Conservation (phyloP, 2,113 vertebrate genomes). For the Sarotherodon lohbergeri region DNA sequence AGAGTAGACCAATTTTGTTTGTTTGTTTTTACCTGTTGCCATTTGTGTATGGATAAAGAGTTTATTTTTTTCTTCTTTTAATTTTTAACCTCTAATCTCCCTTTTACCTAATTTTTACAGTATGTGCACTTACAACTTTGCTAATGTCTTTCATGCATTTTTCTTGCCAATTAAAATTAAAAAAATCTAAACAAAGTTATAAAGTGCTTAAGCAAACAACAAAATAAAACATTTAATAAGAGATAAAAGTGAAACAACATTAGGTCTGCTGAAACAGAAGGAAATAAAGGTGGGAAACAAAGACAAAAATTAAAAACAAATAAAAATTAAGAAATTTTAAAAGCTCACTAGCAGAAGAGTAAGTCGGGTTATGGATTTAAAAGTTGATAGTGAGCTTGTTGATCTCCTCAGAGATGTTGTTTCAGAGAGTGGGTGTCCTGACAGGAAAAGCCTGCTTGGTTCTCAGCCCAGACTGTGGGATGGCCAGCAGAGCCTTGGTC, state of each 20-base stretch:
- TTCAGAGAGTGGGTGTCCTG: background rate
- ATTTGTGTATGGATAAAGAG: background rate
- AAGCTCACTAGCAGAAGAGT: background rate
- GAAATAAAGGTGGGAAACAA: too few relatives aligned
- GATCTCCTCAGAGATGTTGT: background rate
- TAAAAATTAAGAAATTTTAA: background rate
- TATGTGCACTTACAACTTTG: background rate
- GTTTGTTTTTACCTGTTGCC: background rate
- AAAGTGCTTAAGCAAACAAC: background rate
- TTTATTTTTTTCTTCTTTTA: fast-evolving
- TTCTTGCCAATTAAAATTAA: background rate
- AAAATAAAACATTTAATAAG: background rate
- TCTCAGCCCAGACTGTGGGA: background rate
- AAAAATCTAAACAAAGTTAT: background rate
- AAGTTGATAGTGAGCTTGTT: background rate
- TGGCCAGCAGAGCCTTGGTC: background rate
- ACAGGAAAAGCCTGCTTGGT: background rate
- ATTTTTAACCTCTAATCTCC: background rate
- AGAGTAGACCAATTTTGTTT: fast-evolving
- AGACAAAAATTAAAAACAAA: fast-evolving
- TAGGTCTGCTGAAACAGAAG: too few relatives aligned
- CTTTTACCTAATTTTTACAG: background rate
- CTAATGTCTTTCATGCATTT: background rate
- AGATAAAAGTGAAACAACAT: too few relatives aligned
- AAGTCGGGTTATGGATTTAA: background rate